Evolutionary conservation across 2,113 vertebrate species (phyloP).

Genomic region (Emberiza fucata): DNA sequence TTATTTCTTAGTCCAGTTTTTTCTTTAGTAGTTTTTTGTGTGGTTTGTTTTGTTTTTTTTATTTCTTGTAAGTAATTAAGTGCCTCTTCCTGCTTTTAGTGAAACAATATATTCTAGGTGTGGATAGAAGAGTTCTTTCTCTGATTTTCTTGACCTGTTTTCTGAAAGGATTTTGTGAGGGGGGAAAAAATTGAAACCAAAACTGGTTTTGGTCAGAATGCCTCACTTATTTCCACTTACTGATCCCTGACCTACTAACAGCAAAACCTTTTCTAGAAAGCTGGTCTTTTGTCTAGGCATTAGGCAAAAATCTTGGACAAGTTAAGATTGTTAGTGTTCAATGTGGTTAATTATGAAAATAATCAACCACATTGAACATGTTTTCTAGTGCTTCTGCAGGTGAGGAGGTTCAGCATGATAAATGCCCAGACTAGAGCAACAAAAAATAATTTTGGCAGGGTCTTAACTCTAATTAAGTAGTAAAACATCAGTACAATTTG

Average conservation of each 20-base stretch:
- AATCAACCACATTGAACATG: too few species aligned
- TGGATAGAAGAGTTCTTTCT: not conserved
- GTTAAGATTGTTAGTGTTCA: not conserved
- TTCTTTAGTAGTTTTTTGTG: not conserved
- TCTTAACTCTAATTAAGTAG: not conserved
- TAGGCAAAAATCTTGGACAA: not conserved
- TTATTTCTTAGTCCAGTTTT: not conserved
- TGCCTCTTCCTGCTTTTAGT: not conserved
- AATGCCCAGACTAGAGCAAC: not conserved
- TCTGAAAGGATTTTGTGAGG: not conserved
- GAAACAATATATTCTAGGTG: not conserved
- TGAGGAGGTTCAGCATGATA: not conserved
- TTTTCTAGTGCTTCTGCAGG: not conserved
- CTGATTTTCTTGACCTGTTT: not conserved
- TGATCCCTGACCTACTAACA: not conserved
- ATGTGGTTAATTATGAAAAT: not conserved
- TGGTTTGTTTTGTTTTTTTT: not conserved
- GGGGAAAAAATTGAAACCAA: not conserved
- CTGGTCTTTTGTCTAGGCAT: not conserved
- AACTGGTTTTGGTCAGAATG: not conserved
- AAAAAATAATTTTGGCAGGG: not conserved
- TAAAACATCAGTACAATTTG: not conserved
- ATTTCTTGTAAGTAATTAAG: not conserved
- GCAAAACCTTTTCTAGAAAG: not conserved
- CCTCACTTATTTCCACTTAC: not conserved